phyloP scores from a whole-genome alignment of 2,888 invertebrate species.

The Synergus gifuensis region DNA sequence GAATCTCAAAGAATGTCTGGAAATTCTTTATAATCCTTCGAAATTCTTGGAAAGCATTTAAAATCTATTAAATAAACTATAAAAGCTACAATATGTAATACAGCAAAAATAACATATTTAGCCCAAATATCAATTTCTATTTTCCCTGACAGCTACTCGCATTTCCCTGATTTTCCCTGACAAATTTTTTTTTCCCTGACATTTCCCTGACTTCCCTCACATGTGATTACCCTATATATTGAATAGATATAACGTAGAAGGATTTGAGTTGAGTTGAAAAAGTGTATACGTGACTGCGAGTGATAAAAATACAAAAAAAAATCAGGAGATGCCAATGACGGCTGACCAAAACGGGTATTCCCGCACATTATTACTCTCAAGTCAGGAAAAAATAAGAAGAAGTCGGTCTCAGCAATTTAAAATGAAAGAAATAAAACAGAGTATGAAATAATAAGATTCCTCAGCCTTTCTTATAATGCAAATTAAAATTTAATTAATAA shows the following conservation, averaged over 20 bases:
- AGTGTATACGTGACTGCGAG: slow-evolving; percentile 4
- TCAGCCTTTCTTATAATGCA: too few species aligned
- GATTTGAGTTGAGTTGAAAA: background rate
- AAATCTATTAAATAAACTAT: too few species aligned
- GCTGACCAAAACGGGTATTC: slow-evolving; percentile 7
- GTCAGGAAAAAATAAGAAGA: background rate
- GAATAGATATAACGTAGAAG: background rate
- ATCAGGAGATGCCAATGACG: slow-evolving; percentile 1
- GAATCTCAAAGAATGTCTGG: too few species aligned
- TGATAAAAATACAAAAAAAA: background rate
- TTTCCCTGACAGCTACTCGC: background rate
- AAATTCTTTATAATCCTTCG: too few species aligned
- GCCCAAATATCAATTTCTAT: too few species aligned
- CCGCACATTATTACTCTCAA: background rate
- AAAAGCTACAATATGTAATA: too few species aligned
- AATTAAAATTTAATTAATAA: too few species aligned
- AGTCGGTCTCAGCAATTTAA: background rate
- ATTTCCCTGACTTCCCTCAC: too few species aligned
- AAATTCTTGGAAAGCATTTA: too few species aligned
- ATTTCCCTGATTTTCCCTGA: background rate
- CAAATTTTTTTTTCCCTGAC: background rate
- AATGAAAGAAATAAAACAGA: background rate
- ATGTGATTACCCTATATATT: background rate
- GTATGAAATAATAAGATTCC: background rate
- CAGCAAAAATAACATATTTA: too few species aligned